Conservation (phyloP, 2,797 vertebrate species). For the Coreius guichenoti region DNA sequence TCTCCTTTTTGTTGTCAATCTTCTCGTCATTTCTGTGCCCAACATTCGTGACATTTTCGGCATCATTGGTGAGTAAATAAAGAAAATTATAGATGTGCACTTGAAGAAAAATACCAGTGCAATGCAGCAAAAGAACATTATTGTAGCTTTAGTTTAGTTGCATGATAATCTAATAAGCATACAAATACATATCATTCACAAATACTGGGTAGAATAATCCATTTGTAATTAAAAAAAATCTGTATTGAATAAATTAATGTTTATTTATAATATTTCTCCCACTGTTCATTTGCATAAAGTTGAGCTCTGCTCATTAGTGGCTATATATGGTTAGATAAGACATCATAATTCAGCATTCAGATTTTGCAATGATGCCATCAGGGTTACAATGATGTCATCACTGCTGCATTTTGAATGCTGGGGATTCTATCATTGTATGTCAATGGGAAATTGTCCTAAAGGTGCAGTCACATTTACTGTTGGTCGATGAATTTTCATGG, state of each 20-base stretch:
- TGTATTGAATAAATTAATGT: neutral
- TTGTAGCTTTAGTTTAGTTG: neutral
- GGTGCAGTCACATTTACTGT: neutral
- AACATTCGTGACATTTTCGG: conserved; percentile 88
- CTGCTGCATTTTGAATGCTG: neutral
- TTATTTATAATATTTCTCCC: neutral
- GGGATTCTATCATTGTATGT: neutral
- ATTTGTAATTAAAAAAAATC: neutral
- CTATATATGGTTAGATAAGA: neutral
- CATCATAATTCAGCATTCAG: neutral
- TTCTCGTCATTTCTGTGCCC: conserved; percentile 86
- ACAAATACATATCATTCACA: neutral
- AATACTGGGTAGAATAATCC: neutral
- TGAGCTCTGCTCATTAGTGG: neutral
- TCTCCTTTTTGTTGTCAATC: conserved; percentile 80
- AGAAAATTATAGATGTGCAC: neutral
- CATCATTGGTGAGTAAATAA: conserved; percentile 77
- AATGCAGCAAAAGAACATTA: neutral
- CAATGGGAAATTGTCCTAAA: neutral
- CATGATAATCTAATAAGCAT: neutral
- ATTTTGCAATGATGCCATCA: neutral
- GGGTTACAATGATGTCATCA: neutral
- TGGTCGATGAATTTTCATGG: neutral
- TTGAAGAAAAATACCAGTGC: neutral
- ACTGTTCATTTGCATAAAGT: neutral